phyloP scores from a whole-genome alignment of 2,888 invertebrate species.

The Selenia dentaria region DNA sequence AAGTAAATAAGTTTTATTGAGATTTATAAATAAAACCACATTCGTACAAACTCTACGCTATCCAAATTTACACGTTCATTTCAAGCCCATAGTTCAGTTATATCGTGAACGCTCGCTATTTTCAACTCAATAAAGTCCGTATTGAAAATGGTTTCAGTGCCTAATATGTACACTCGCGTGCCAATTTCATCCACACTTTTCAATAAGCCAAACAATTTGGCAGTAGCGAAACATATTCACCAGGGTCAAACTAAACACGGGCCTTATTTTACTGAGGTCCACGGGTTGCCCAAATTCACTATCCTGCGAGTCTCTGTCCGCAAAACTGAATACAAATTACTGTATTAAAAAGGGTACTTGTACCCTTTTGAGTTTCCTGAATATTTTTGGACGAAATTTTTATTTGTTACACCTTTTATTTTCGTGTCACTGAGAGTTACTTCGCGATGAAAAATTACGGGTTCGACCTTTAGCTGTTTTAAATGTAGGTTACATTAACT shows the following conservation, averaged over 20 bases:
- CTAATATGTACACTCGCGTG: background rate
- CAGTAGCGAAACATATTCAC: conserved; percentile 9
- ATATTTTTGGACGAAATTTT: conserved; percentile 26
- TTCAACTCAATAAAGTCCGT: too few species aligned
- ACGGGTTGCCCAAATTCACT: conserved; percentile 10
- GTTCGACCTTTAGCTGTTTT: conserved; percentile 8
- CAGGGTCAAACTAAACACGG: conserved; percentile 20
- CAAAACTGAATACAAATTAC: conserved; percentile 35
- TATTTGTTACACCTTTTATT: conserved; percentile 26
- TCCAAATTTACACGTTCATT: too few species aligned
- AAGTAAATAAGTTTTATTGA: too few species aligned
- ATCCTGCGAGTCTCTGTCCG: conserved; percentile 8
- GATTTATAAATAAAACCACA: too few species aligned
- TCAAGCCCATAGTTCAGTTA: too few species aligned
- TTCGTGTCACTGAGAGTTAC: conserved; percentile 17
- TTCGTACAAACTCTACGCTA: too few species aligned
- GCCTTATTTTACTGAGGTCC: conserved; percentile 7
- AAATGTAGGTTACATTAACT: conserved; percentile 21
- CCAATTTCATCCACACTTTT: conserved; percentile 16
- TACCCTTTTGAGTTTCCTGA: conserved; percentile 15
- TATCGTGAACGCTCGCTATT: too few species aligned
- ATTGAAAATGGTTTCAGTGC: background rate
- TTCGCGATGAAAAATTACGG: conserved; percentile 17
- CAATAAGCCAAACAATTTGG: conserved; percentile 20
- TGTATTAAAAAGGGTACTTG: conserved; percentile 31